Evolutionary conservation across 2,113 vertebrate species (phyloP).

Genomic region (Myocastor coypus): DNA sequence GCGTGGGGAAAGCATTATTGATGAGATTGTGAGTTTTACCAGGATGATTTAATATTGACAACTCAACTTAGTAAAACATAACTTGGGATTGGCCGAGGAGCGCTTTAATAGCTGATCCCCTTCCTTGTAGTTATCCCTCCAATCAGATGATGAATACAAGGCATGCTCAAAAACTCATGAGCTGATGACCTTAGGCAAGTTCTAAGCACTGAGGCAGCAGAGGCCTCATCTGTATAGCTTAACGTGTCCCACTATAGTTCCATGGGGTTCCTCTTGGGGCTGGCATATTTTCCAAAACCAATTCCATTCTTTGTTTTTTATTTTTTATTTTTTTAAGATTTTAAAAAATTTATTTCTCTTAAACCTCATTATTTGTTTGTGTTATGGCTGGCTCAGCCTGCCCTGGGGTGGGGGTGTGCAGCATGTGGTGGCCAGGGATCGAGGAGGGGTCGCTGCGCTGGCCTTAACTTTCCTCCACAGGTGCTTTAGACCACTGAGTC

Average conservation of each 20-base stretch:
- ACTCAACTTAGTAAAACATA: constrained; percentile 76
- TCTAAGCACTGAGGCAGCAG: not conserved
- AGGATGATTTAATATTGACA: constrained; percentile 85
- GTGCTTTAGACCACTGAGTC: no score
- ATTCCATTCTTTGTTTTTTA: constrained; percentile 68
- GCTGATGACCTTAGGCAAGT: constrained; percentile 65
- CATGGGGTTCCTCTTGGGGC: constrained; percentile 19
- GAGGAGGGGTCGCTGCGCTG: no score
- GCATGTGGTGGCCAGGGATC: no score
- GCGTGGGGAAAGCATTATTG: constrained; percentile 79
- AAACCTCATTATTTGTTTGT: no score
- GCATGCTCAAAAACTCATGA: not conserved
- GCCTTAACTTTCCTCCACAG: no score
- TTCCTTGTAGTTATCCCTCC: constrained; percentile 55
- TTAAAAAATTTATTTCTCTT: no score
- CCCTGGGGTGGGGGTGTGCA: no score
- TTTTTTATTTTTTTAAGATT: no score
- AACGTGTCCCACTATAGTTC: constrained; percentile 10
- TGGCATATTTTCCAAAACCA: constrained; percentile 60
- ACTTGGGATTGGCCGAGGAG: constrained; percentile 61
- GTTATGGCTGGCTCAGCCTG: no score
- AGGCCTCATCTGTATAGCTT: not conserved
- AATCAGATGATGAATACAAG: not conserved
- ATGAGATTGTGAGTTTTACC: constrained; percentile 79
- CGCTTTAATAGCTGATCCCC: constrained; percentile 45